A percentile compares a stretch with the other conserved stretches of the same genome.
These are phyloP conservation scores for Phoeniculus purpureus DNA, from an alignment of 2,797 vertebrate genomes.

Conservation along the genomic window DNA sequence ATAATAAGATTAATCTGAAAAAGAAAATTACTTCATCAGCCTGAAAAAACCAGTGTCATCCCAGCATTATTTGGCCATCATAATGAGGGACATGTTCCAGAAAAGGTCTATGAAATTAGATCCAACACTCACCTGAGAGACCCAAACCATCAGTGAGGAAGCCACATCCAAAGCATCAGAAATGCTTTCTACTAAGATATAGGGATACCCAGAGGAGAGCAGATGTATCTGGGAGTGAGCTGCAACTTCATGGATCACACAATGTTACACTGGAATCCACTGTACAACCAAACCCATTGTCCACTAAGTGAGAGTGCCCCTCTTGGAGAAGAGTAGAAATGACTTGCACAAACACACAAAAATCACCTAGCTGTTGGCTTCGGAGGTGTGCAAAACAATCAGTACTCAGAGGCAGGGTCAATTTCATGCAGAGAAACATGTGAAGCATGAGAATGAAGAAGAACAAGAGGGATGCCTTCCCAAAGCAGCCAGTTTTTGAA, in stretches of 20 bases:
- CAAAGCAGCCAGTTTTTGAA: not conserved
- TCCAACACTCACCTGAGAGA: not conserved
- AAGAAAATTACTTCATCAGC: not conserved
- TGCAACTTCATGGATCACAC: fast-evolving
- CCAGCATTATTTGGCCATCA: not conserved
- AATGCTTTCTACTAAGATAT: not conserved
- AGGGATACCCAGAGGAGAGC: not conserved
- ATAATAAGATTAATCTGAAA: not conserved
- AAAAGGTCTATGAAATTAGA: not conserved
- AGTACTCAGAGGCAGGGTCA: not conserved
- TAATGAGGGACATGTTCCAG: not conserved
- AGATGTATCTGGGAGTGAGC: not conserved
- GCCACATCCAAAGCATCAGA: not conserved
- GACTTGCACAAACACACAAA: not conserved
- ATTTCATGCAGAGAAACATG: not conserved
- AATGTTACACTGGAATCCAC: fast-evolving
- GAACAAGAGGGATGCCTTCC: not conserved
- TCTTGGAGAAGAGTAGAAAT: not conserved
- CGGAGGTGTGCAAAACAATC: not conserved
- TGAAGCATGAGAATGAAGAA: not conserved
- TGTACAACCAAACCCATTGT: not conserved
- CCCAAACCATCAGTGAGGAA: not conserved
- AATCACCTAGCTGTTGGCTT: not conserved
- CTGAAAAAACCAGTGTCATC: not conserved
- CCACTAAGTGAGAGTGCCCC: not conserved